Evolutionary conservation across 2,888 invertebrate species (phyloP).

Genomic region (Parnassius glacialis): DNA sequence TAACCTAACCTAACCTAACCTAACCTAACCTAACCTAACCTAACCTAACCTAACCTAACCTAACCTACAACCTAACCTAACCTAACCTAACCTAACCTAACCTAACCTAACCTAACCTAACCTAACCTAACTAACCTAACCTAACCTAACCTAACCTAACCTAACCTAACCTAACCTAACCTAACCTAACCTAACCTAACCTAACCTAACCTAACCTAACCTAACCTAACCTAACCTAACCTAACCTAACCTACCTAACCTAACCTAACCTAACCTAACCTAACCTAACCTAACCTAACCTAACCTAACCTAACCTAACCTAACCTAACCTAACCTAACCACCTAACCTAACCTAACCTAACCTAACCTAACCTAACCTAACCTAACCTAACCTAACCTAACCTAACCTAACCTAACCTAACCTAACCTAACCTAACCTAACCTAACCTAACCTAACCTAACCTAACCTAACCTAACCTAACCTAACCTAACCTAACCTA

Average conservation of each 20-base stretch:
- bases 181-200: slow-evolving; percentile 34
- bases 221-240: slow-evolving; percentile 32
- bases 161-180: slow-evolving; percentile 35
- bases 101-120: too few species aligned
- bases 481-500: slow-evolving; percentile 15
- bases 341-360: slow-evolving; percentile 31
- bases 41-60: too few species aligned
- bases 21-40: too few species aligned
- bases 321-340: slow-evolving; percentile 32
- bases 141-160: slow-evolving; percentile 26
- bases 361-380: slow-evolving; percentile 35
- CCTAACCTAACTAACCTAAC: too few species aligned
- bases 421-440: slow-evolving; percentile 26
- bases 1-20: too few species aligned
- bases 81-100: too few species aligned
- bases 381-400: slow-evolving; percentile 35
- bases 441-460: slow-evolving; percentile 18
- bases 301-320: slow-evolving; percentile 28
- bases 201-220: slow-evolving; percentile 35
- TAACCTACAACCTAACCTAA: too few species aligned
- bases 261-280: too few species aligned
- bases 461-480: slow-evolving; percentile 8
- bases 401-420: slow-evolving; percentile 28
- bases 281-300: too few species aligned
- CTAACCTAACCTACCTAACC: too few species aligned